A percentile compares a stretch with the other conserved stretches of the same genome.
These are phyloP conservation scores for Myrmecobius fasciatus DNA, from an alignment of 2,113 vertebrate species.

Conservation along the genomic window DNA sequence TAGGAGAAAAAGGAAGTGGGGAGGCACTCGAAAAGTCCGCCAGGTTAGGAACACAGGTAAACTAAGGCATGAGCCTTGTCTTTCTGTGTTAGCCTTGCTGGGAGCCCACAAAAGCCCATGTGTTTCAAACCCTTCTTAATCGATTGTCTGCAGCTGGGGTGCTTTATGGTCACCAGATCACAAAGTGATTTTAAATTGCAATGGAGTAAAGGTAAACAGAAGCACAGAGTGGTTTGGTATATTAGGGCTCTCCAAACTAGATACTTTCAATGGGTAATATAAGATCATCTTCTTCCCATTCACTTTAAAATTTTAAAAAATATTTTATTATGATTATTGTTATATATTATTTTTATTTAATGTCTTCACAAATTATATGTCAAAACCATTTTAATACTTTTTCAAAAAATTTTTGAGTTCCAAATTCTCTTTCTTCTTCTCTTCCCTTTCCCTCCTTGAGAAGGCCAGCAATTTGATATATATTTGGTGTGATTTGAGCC, in stretches of 20 bases:
- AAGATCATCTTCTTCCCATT: neutral
- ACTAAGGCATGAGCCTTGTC: neutral
- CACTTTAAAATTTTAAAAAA: neutral
- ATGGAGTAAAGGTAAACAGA: neutral
- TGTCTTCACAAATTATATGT: too few species aligned
- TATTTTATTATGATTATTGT: too few species aligned
- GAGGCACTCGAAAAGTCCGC: neutral
- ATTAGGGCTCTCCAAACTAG: neutral
- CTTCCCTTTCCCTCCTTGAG: too few species aligned
- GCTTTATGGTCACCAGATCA: too few species aligned
- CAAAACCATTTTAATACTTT: too few species aligned
- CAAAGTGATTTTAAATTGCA: too few species aligned
- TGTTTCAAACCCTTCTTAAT: neutral
- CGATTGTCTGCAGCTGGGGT: neutral
- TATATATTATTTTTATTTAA: too few species aligned
- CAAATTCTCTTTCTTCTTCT: too few species aligned
- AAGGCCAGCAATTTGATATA: too few species aligned
- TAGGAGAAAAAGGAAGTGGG: neutral
- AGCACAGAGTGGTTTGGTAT: neutral
- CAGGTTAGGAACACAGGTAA: neutral
- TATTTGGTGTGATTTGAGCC: too few species aligned
- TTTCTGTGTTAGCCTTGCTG: neutral
- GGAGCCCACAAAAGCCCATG: neutral
- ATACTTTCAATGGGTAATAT: neutral
- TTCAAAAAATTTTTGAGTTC: too few species aligned